These are phyloP conservation scores for Nesospiza acunhae DNA, from an alignment of 2,113 vertebrate species.

Conservation along the genomic window DNA sequence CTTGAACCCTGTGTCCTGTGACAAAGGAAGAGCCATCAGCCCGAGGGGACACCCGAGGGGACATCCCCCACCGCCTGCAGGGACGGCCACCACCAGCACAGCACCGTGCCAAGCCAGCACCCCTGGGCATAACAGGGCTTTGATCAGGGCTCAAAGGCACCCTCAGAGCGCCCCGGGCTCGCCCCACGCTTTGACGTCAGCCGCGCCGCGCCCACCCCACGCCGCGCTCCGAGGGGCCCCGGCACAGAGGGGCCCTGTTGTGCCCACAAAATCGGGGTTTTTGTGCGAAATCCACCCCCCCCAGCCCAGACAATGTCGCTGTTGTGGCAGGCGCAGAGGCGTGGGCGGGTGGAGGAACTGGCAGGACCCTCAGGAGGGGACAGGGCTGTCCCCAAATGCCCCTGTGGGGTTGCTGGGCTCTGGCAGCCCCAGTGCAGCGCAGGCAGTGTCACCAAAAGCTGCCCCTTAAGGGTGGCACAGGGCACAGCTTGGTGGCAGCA, in stretches of 20 bases:
- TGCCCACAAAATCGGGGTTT: conserved; percentile 6
- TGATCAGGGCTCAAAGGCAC: not conserved
- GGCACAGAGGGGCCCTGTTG: conserved; percentile 43
- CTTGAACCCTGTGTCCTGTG: conserved; percentile 79
- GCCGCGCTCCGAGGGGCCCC: not conserved
- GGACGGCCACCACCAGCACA: not conserved
- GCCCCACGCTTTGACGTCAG: conserved; percentile 37
- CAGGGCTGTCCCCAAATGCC: conserved; percentile 33
- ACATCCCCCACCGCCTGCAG: not conserved
- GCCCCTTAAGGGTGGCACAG: fast-evolving
- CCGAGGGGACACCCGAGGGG: not conserved
- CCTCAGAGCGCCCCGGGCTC: conserved; percentile 2
- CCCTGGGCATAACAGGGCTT: not conserved
- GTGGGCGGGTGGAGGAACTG: not conserved
- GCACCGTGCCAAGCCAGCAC: not conserved
- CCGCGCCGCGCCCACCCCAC: not conserved
- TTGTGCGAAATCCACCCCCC: not conserved
- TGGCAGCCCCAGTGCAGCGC: fast-evolving
- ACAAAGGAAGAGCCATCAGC: not conserved
- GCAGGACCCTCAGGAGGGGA: conserved; percentile 27
- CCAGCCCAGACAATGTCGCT: not conserved
- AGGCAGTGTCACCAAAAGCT: fast-evolving
- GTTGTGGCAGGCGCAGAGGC: not conserved
- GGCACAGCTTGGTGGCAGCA: fast-evolving
- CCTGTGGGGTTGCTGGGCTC: not conserved